Percentiles rank a stretch among this genome's conserved stretches.
These are phyloP conservation scores for Rana temporaria DNA, from an alignment of 2,113 vertebrate genomes.

Conservation along the genomic window DNA sequence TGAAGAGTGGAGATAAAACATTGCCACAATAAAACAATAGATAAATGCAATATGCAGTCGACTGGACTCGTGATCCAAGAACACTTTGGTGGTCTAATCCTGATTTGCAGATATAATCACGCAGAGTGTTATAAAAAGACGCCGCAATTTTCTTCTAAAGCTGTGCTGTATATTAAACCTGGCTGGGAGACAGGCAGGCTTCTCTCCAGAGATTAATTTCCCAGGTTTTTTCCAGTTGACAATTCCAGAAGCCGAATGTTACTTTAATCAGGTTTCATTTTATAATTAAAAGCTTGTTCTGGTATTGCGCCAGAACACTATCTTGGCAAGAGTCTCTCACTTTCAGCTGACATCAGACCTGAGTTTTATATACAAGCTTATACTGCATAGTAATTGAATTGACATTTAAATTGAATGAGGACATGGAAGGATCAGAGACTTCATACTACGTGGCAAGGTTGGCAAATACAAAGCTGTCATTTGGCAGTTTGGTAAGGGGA, in stretches of 20 bases:
- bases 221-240: not conserved
- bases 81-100: slow-evolving; percentile 19
- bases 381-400: not conserved
- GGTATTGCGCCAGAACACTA: not conserved
- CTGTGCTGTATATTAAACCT: not conserved
- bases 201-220: slow-evolving; percentile 1
- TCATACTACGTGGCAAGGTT: not conserved
- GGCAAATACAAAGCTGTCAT: slow-evolving; percentile 22
- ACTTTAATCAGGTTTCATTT: not conserved
- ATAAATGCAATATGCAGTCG: not conserved
- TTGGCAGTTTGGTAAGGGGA: slow-evolving; percentile 26
- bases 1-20: not conserved
- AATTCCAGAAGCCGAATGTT: not conserved
- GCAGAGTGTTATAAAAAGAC: not conserved
- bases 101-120: not conserved
- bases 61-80: not conserved
- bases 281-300: not conserved
- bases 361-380: slow-evolving; percentile 10
- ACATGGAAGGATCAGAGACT: slow-evolving; percentile 16
- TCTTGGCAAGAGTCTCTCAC: not conserved
- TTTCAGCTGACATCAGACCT: not conserved
- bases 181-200: slow-evolving; percentile 1
- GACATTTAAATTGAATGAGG: not conserved
- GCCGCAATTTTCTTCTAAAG: not conserved
- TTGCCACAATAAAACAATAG: not conserved